Conservation (phyloP, 2,113 vertebrate species). For the Odontophorus gujanensis region DNA sequence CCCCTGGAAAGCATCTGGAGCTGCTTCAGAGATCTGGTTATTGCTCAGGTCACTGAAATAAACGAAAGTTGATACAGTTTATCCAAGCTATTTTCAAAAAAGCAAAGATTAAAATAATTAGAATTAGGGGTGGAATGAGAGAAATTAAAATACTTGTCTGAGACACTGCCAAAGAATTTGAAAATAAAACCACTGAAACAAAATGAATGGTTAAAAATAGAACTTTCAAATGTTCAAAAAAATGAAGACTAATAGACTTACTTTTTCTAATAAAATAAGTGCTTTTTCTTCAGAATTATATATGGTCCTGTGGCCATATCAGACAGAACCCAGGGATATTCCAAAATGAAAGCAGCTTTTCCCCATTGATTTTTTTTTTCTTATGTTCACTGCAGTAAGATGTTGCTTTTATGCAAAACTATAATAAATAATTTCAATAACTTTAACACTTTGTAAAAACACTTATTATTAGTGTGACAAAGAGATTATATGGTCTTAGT, state of each 20-base stretch:
- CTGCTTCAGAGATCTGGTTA: slow-evolving; percentile 98
- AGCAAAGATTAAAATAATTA: not conserved
- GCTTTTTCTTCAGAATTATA: not conserved
- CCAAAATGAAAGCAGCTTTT: not conserved
- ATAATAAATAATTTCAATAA: not conserved
- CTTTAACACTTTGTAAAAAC: not conserved
- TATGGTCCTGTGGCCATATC: not conserved
- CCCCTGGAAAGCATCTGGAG: slow-evolving; percentile 95
- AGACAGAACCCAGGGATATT: not conserved
- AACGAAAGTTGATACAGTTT: slow-evolving; percentile 35
- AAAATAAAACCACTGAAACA: not conserved
- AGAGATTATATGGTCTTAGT: not conserved
- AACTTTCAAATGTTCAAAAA: not conserved
- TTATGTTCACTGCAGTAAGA: not conserved
- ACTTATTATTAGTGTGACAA: not conserved
- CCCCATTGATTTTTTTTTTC: not conserved
- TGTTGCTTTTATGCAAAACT: not conserved
- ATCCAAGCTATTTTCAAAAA: not conserved
- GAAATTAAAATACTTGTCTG: not conserved
- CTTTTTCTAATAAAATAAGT: not conserved
- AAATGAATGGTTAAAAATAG: not conserved
- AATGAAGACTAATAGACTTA: not conserved
- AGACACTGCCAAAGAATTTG: not conserved
- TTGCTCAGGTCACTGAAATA: slow-evolving; percentile 94
- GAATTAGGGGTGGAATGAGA: not conserved